Base-by-base conservation (phyloP, 1,140 invertebrate genomes). In the Achroia grisella region DNA sequence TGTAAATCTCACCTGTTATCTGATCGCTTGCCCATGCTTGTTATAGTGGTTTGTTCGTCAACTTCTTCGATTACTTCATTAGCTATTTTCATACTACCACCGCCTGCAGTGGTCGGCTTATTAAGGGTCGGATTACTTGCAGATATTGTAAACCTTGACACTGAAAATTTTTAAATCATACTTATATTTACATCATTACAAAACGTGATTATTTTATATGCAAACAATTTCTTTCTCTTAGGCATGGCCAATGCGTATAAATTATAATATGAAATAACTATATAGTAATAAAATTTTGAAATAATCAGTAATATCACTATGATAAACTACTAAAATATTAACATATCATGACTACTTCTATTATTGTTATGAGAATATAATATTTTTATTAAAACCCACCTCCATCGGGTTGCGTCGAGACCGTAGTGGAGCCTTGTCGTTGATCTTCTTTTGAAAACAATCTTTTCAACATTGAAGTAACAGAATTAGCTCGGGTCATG, bases 61-160 rank as follows among this genome's bases (percentile, higher is more conserved):
- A 94, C 91, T 71, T 95, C 93, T 68, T 94, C 93, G 15, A 94
- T 95, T 2, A 94, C 91, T 54, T 93, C 90, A 57, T 91, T 89
- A 0, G 92, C 89, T 10, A 95, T 92, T 54, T 90, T 88, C 85
- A 91, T 90, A 28, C 89, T 91, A n/a, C 91, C 91, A 9, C 60
- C 67, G 12, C 48, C 70, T 2, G 71, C 62, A 5, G 75, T 56
- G 1, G 68, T 52, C 10, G 73, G 76, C 46, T 83, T 83, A 48
- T 71, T 81, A 48, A 83, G 39, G 1, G 71, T 60, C 0, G 75
- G 68, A 31, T 83, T 83, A 31, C 79, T 83, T 5, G 77, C 68
- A 2, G 76, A 77, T 62, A 83, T 74, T 39, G 55, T 70, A 44
- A 83, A 83, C 4, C 77, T 61, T 4, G 61, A 52, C 5, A 60